Conservation (phyloP, 35 echinoderm and acorn worm genomes). For the Apostichopus parvimensis region DNA sequence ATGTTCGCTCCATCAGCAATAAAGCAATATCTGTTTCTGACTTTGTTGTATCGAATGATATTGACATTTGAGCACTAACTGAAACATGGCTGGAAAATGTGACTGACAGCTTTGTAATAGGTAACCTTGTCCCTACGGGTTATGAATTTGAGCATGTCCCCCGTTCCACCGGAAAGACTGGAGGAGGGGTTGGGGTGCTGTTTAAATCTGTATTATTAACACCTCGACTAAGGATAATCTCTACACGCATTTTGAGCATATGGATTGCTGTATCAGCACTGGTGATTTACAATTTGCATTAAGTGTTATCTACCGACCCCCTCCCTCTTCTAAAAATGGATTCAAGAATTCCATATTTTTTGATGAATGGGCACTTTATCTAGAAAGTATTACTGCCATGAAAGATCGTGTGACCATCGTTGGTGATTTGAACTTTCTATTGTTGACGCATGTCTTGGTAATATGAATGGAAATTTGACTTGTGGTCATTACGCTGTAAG, state of each 20-base stretch:
- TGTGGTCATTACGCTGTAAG: constrained; percentile 28
- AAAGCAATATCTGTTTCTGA: no score
- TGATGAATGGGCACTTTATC: constrained; percentile 39
- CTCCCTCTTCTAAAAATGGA: constrained; percentile 46
- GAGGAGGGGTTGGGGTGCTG: no score
- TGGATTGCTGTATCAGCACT: constrained; percentile 3
- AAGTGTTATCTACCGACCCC: constrained; percentile 23
- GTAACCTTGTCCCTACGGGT: no score
- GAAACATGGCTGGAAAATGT: no score
- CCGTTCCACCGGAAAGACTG: no score
- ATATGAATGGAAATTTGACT: neutral
- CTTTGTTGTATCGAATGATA: no score
- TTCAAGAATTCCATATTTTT: constrained; percentile 35
- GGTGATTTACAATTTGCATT: neutral
- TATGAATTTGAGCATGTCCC: no score
- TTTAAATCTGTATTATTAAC: no score
- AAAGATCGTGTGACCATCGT: neutral
- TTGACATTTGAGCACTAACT: no score
- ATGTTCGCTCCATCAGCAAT: no score
- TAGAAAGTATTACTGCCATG: neutral
- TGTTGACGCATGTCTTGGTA: neutral
- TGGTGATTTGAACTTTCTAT: constrained; percentile 43
- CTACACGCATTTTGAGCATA: neutral
- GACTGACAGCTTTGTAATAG: no score
- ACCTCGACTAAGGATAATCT: no score